These are phyloP conservation scores for Pycnonotus jocosus DNA, from an alignment of 2,113 vertebrate species.

Conservation along the genomic window DNA sequence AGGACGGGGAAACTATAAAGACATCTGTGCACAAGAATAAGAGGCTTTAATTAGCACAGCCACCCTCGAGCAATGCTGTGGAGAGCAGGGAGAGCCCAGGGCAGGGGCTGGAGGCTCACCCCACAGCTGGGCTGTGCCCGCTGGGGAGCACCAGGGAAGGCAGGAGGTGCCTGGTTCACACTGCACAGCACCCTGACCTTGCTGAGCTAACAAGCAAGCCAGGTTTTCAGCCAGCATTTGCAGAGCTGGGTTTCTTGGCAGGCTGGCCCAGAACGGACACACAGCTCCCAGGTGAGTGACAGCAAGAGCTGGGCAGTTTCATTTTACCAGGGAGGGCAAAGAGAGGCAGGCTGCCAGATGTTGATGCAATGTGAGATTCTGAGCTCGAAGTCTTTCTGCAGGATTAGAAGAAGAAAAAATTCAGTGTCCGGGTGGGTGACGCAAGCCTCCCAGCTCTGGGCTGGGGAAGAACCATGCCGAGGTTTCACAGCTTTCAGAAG, in stretches of 20 bases:
- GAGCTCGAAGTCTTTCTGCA: not conserved
- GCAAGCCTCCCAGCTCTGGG: not conserved
- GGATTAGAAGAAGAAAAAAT: not conserved
- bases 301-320: not conserved
- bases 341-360: not conserved
- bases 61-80: accelerated
- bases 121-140: accelerated
- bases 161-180: not conserved
- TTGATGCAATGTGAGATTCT: not conserved
- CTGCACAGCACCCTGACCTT: accelerated
- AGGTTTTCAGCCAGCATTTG: not conserved
- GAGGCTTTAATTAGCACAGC: not conserved
- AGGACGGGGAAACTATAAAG: not conserved
- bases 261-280: accelerated
- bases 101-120: not conserved
- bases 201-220: not conserved
- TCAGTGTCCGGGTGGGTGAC: not conserved
- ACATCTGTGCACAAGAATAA: not conserved
- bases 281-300: not conserved
- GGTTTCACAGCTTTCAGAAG: not conserved
- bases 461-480: not conserved
- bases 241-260: not conserved
- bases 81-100: not conserved
- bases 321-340: not conserved
- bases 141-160: accelerated